Conservation (phyloP, 1,140 invertebrate genomes). For the Mamestra configurata region DNA sequence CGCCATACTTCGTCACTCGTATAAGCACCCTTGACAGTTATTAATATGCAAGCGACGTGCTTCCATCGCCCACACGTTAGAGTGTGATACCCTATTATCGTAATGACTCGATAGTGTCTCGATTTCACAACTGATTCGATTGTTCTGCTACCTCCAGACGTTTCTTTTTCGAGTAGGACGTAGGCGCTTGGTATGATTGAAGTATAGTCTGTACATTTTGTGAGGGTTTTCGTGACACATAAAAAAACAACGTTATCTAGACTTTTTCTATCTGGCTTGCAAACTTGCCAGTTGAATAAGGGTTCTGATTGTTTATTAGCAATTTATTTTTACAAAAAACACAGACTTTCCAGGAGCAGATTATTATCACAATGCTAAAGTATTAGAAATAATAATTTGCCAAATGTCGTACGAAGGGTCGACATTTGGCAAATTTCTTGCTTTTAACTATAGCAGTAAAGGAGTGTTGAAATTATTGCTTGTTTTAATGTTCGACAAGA, state of each 20-base stretch:
- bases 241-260: background rate
- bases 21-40: constrained; percentile 54
- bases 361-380: too few relatives aligned
- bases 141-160: constrained; percentile 39
- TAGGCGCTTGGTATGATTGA: too few relatives aligned
- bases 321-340: too few relatives aligned
- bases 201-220: background rate
- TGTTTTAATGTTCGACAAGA: background rate
- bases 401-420: too few relatives aligned
- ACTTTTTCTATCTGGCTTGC: background rate
- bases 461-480: background rate
- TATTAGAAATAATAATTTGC: too few relatives aligned
- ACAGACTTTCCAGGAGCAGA: too few relatives aligned
- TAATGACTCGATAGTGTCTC: background rate
- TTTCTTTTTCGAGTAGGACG: constrained; percentile 21
- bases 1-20: constrained; percentile 1
- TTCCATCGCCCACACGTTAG: constrained; percentile 55
- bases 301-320: too few relatives aligned
- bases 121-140: constrained; percentile 44
- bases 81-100: constrained; percentile 38
- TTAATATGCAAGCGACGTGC: constrained; percentile 69
- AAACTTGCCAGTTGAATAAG: too few relatives aligned
- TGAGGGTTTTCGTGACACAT: background rate
- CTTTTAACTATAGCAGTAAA: too few relatives aligned
- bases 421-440: too few relatives aligned